Evolutionary conservation across 2,888 invertebrate species (phyloP), one percentile per base, ranked within the genome.

Genomic region (Odontocolon sp.): DNA sequence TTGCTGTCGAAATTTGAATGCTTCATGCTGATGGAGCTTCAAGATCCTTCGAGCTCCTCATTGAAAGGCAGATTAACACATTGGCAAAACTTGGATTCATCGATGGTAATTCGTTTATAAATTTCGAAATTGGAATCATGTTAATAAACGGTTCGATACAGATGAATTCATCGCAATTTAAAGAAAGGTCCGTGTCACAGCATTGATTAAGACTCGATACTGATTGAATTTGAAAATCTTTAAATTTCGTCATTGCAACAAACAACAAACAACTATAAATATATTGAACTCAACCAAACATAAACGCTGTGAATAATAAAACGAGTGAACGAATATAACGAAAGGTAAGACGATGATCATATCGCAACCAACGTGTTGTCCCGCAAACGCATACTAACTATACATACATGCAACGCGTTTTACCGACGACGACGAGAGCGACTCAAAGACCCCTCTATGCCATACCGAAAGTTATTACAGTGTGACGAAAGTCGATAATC

Each of bases 401-500:
- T 21, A 6, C 11, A 64, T 9, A 8, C 6, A 16, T 8, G 2
- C n/a, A 38, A 59, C 9, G 4, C 23, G 59, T 16, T 61, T 6
- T 6, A 14, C 11, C 36, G 61, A 26, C 45, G 71, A 31, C 45
- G 63, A 52, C 70, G 82, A 81, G 77, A 45, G 40, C 36, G 63
- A 66, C 57, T 67, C 70, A 63, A 67, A 73, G 64, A 74, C 67
- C 36, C 66, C 73, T 63, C 67, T 50, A 64, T 67, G 36, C 71
- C 74, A 77, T 70, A 77, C 80, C 77, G 80, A 81, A 78, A 80
- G 69, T 76, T 80, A 75, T 78, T 79, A 78, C 78, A 33, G 76
- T 80, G 81, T 81, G 80, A 82, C 82, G 80, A 80, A 82, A 77
- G 74, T 80, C 80, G 63, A 77, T 80, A 82, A 82, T 81, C 81